Evolutionary conservation across 2,888 invertebrate genomes (phyloP).

Genomic region (Cephus rjabovi): DNA sequence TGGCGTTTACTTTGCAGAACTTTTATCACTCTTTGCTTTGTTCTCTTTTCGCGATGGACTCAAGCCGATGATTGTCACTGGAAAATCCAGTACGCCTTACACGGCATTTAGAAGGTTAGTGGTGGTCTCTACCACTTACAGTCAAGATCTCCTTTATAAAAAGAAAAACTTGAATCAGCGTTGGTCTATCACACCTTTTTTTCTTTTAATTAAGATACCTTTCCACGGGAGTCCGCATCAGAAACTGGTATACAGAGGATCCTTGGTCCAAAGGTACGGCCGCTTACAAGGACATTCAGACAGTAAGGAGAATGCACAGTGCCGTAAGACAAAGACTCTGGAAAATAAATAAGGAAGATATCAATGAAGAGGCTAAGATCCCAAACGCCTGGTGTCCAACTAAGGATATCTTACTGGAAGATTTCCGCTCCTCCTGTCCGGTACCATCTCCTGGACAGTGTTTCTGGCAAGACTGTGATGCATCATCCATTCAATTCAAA

Average conservation of each 20-base stretch:
- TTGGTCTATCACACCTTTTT: neutral
- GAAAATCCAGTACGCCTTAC: conserved; percentile 66
- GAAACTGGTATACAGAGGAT: conserved; percentile 69
- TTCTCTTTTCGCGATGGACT: conserved; percentile 64
- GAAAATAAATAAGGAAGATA: conserved; percentile 31
- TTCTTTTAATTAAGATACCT: conserved; percentile 59
- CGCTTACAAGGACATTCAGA: conserved; percentile 65
- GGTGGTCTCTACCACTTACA: neutral
- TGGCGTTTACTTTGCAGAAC: conserved; percentile 57
- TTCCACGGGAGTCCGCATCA: conserved; percentile 65
- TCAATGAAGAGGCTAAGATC: conserved; percentile 34
- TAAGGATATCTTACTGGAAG: conserved; percentile 30
- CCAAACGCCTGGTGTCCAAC: conserved; percentile 39
- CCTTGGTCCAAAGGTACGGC: conserved; percentile 65
- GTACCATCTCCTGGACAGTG: conserved; percentile 37
- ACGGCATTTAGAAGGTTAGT: conserved; percentile 61
- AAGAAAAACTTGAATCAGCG: neutral
- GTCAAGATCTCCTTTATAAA: neutral
- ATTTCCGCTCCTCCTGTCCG: conserved; percentile 43
- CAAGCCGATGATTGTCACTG: conserved; percentile 67
- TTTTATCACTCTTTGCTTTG: conserved; percentile 62
- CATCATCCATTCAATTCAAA: conserved; percentile 4
- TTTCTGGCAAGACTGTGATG: conserved; percentile 25
- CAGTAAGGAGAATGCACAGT: conserved; percentile 66
- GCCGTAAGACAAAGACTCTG: conserved; percentile 52